phyloP scores from a whole-genome alignment of 2,888 invertebrate species.

The Andrena camellia region DNA sequence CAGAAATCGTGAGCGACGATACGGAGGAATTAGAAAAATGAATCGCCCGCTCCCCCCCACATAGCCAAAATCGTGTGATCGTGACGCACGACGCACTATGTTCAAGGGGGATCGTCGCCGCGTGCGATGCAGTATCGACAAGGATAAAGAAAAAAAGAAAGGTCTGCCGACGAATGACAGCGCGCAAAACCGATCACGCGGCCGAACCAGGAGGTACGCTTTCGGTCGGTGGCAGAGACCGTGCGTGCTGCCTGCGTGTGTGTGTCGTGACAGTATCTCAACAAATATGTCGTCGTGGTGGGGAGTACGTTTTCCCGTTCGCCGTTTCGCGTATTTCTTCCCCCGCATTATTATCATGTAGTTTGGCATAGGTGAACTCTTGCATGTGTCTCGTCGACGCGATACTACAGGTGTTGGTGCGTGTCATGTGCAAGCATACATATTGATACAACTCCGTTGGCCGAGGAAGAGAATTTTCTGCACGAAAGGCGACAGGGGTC shows the following conservation, averaged over 20 bases:
- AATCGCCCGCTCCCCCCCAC: conserved; percentile 14
- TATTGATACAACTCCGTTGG: conserved; percentile 2
- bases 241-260: conserved; percentile 18
- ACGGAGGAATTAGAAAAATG: conserved; percentile 29
- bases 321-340: conserved; percentile 61
- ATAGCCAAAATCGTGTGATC: conserved; percentile 30
- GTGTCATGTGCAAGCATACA: not conserved
- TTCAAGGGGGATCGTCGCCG: conserved; percentile 21
- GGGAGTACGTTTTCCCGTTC: conserved; percentile 61
- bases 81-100: conserved; percentile 42
- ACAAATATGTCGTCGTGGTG: conserved; percentile 58
- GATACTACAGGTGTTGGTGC: conserved; percentile 30
- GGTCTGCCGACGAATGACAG: conserved; percentile 58
- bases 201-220: conserved; percentile 51
- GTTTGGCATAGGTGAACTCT: conserved; percentile 37
- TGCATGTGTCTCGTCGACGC: conserved; percentile 3
- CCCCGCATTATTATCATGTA: conserved; percentile 64
- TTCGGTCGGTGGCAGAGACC: conserved; percentile 48
- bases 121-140: conserved; percentile 39
- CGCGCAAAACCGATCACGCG: conserved; percentile 62
- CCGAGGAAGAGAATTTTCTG: not conserved
- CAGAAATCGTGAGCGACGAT: not conserved
- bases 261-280: conserved; percentile 46
- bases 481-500: conserved; percentile 16
- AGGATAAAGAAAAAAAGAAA: conserved; percentile 42